phyloP scores from a whole-genome alignment of 2,113 vertebrate species.

The Sinocyclocheilus maitianheensis region DNA sequence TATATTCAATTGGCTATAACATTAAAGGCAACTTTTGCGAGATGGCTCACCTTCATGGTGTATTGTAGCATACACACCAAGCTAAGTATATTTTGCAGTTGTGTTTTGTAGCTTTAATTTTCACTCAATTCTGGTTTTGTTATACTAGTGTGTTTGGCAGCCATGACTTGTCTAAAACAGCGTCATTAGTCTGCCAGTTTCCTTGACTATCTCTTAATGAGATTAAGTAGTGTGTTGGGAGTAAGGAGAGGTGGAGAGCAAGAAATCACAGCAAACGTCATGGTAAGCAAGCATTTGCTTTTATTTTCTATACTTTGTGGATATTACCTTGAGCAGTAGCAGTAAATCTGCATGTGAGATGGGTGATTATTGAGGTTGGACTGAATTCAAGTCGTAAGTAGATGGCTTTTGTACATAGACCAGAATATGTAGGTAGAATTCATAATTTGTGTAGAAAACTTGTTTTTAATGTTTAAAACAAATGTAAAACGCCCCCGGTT shows the following conservation, averaged over 20 bases:
- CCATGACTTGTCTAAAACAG: neutral
- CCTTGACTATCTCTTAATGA: constrained; percentile 64
- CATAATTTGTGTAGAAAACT: neutral
- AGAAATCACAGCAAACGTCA: constrained; percentile 19
- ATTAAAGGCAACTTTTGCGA: too few relatives aligned
- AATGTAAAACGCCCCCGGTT: too few relatives aligned
- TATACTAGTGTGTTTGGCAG: neutral
- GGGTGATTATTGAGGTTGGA: neutral
- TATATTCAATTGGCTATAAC: too few relatives aligned
- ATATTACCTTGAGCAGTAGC: neutral
- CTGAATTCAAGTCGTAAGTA: neutral
- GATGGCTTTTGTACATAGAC: neutral
- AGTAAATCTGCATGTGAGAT: neutral
- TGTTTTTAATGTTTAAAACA: neutral
- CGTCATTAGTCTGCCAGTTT: constrained; percentile 10
- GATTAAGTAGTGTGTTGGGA: constrained; percentile 66
- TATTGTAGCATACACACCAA: neutral
- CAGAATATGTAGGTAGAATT: neutral
- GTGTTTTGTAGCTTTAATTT: neutral
- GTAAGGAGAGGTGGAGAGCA: neutral
- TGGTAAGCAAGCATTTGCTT: neutral
- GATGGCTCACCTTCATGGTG: neutral
- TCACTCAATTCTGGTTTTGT: neutral
- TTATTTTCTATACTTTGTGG: constrained; percentile 2
- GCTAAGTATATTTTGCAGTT: neutral